These are phyloP conservation scores for Dynastes tityus DNA, from an alignment of 2,888 invertebrate species.

Conservation along the genomic window DNA sequence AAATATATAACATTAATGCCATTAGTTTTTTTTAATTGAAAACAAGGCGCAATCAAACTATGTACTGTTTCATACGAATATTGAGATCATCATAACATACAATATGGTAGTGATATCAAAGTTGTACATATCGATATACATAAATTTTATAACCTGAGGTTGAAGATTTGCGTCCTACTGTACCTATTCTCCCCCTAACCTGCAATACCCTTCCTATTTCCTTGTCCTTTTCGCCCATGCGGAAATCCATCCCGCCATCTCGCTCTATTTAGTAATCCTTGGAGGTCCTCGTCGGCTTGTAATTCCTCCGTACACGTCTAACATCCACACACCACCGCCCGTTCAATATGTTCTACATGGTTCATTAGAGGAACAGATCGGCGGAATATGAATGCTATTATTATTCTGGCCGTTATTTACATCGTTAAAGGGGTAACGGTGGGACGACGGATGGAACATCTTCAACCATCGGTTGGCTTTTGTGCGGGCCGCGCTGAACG, in stretches of 20 bases:
- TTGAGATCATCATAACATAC: too few species aligned
- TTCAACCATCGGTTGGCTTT: slow-evolving; percentile 41
- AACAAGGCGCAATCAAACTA: too few species aligned
- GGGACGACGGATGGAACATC: slow-evolving; percentile 4
- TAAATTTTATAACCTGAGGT: too few species aligned
- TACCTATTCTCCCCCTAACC: not conserved
- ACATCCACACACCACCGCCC: slow-evolving; percentile 42
- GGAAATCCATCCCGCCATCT: slow-evolving; percentile 9
- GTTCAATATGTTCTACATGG: slow-evolving; percentile 61
- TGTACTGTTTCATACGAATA: too few species aligned
- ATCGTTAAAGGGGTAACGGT: slow-evolving; percentile 53
- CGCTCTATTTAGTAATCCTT: slow-evolving; percentile 43
- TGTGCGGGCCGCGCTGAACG: slow-evolving; percentile 14
- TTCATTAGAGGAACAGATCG: slow-evolving; percentile 63
- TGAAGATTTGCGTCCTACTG: too few species aligned
- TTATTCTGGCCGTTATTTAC: slow-evolving; percentile 60
- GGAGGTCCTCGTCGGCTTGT: slow-evolving; percentile 25
- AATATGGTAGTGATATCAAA: too few species aligned
- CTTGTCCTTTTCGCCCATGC: slow-evolving; percentile 4
- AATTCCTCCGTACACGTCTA: slow-evolving; percentile 41
- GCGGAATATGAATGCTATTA: slow-evolving; percentile 62
- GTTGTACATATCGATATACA: too few species aligned
- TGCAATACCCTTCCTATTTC: not conserved
- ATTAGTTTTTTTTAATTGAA: too few species aligned
- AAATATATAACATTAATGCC: too few species aligned